Conservation (phyloP, 2,797 vertebrate species). For the Nasua narica region DNA sequence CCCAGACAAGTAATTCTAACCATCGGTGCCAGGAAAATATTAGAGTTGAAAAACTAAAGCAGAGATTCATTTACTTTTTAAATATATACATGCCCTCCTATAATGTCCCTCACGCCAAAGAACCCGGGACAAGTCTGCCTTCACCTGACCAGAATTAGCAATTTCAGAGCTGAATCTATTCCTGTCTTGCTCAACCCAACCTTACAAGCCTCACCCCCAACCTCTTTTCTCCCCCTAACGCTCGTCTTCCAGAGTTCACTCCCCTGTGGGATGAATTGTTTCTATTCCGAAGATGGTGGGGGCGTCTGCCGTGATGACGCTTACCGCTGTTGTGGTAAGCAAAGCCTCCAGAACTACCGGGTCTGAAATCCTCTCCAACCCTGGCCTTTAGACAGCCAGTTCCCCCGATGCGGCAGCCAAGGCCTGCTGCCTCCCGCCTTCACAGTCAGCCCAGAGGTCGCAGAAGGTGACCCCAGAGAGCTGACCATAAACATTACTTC, state of each 20-base stretch:
- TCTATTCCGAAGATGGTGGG: slow-evolving; percentile 59
- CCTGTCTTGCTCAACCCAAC: not conserved
- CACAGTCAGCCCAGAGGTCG: slow-evolving; percentile 67
- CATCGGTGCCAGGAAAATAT: slow-evolving; percentile 75
- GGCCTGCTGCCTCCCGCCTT: slow-evolving; percentile 58
- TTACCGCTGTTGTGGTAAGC: slow-evolving; percentile 62
- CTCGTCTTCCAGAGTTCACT: slow-evolving; percentile 2
- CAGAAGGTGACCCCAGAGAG: slow-evolving; percentile 77
- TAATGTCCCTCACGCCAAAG: not conserved
- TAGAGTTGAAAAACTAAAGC: slow-evolving; percentile 55
- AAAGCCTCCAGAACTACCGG: slow-evolving; percentile 43
- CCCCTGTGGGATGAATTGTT: slow-evolving; percentile 61
- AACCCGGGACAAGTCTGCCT: not conserved
- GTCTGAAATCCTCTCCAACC: slow-evolving; percentile 49
- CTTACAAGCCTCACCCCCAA: not conserved
- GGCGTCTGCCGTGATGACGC: slow-evolving; percentile 57
- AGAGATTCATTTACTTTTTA: slow-evolving; percentile 57
- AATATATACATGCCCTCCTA: slow-evolving; percentile 43
- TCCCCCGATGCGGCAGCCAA: slow-evolving; percentile 53
- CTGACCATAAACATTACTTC: slow-evolving; percentile 86
- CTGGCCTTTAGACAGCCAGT: slow-evolving; percentile 35
- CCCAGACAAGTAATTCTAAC: slow-evolving; percentile 68
- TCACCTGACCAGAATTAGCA: not conserved
- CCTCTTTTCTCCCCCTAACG: not conserved
- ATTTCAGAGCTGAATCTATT: not conserved